A percentile compares a stretch with the other conserved stretches of the same genome.
Evolutionary conservation across 2,888 invertebrate species (phyloP).

Genomic region (Eupelmus urozonus): DNA sequence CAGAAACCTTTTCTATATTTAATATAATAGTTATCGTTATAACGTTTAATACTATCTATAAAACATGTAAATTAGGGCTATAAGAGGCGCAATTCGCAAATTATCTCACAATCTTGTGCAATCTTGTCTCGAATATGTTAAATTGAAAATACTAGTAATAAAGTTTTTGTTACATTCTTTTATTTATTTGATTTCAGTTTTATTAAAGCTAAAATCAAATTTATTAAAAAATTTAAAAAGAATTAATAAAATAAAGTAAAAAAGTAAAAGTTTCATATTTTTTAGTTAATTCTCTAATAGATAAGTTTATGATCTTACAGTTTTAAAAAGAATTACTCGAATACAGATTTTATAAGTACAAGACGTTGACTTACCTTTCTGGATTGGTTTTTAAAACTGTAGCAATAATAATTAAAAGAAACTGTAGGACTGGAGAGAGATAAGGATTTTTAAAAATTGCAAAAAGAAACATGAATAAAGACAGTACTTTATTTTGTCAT

Average conservation of each 20-base stretch:
- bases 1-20: constrained; percentile 22
- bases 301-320: no score
- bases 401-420: neutral
- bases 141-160: constrained; percentile 8
- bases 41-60: constrained; percentile 13
- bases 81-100: constrained; percentile 4
- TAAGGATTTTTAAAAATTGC: constrained; percentile 47
- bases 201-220: no score
- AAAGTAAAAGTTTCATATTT: no score
- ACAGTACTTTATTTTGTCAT: constrained; percentile 68
- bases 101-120: no score
- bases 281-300: no score
- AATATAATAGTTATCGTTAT: constrained; percentile 16
- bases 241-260: no score
- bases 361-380: no score
- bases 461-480: constrained; percentile 67
- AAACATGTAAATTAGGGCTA: constrained; percentile 14
- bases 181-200: no score
- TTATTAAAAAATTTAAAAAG: no score
- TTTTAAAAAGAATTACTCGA: no score
- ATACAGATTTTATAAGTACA: no score
- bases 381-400: no score
- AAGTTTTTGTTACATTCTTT: neutral
- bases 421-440: neutral
- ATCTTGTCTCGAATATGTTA: constrained; percentile 18